Conservation (phyloP, 2,797 vertebrate species). For the Perodicticus potto region DNA sequence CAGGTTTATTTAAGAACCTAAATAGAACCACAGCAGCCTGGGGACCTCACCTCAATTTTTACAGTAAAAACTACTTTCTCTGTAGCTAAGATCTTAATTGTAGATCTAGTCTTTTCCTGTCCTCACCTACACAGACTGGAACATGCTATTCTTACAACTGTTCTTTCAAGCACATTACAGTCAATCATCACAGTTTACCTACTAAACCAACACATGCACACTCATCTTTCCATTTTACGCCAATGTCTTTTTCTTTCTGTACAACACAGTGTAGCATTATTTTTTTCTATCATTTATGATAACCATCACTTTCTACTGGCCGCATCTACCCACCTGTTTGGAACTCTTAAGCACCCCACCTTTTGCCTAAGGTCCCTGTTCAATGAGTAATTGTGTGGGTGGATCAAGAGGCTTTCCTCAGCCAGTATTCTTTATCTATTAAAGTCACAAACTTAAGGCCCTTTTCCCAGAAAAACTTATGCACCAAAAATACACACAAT, state of each 20-base stretch:
- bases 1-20: background rate
- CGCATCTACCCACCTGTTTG: background rate
- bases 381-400: background rate
- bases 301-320: background rate
- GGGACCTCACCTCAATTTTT: background rate
- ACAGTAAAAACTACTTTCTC: background rate
- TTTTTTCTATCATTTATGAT: background rate
- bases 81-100: background rate
- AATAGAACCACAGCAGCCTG: background rate
- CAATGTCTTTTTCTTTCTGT: background rate
- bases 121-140: background rate
- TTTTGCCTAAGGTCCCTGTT: no score
- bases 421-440: background rate
- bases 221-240: background rate
- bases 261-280: background rate
- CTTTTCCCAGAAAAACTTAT: background rate
- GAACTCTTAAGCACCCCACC: background rate
- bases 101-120: background rate
- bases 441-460: background rate
- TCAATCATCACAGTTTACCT: fast-evolving
- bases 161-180: fast-evolving
- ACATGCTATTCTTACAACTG: fast-evolving
- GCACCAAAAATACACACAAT: background rate
- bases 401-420: background rate
- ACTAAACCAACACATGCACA: fast-evolving